A percentile compares a stretch with the other conserved stretches of the same genome.
phyloP scores from a whole-genome alignment of 2,113 vertebrate genomes.

The Natator depressus region DNA sequence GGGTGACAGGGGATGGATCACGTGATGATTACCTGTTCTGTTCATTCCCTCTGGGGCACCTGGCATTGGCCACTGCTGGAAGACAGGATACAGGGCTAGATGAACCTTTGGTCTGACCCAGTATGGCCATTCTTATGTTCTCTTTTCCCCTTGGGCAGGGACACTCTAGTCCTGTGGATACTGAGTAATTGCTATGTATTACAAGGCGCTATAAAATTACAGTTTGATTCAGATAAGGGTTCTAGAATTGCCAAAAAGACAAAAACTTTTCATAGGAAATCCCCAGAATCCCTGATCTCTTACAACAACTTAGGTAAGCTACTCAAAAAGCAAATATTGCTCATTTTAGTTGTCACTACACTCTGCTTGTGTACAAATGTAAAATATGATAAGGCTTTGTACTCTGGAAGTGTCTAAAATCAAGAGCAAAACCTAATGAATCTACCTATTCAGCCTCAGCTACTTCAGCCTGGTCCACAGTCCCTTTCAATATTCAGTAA shows the following conservation, averaged over 20 bases:
- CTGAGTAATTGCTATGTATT: neutral
- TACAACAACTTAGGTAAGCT: neutral
- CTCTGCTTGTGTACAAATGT: neutral
- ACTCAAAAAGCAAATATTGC: neutral
- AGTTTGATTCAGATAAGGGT: neutral
- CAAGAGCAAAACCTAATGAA: neutral
- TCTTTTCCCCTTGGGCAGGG: neutral
- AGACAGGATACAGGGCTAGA: too few relatives aligned
- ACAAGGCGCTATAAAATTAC: neutral
- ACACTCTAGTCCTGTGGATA: neutral
- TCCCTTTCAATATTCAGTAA: neutral
- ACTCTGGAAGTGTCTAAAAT: neutral
- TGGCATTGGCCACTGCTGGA: too few relatives aligned
- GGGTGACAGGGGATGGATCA: too few relatives aligned
- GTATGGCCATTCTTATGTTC: too few relatives aligned
- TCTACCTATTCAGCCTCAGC: neutral
- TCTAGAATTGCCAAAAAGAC: neutral
- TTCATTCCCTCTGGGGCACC: too few relatives aligned
- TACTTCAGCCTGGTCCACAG: neutral
- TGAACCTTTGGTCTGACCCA: too few relatives aligned
- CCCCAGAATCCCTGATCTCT: neutral
- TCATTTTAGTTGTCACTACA: neutral
- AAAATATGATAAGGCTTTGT: neutral
- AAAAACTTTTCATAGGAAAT: neutral
- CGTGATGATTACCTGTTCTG: too few relatives aligned